These are phyloP conservation scores for Pteromalus puparum DNA, from an alignment of 1,140 invertebrate genomes.

Conservation along the genomic window DNA sequence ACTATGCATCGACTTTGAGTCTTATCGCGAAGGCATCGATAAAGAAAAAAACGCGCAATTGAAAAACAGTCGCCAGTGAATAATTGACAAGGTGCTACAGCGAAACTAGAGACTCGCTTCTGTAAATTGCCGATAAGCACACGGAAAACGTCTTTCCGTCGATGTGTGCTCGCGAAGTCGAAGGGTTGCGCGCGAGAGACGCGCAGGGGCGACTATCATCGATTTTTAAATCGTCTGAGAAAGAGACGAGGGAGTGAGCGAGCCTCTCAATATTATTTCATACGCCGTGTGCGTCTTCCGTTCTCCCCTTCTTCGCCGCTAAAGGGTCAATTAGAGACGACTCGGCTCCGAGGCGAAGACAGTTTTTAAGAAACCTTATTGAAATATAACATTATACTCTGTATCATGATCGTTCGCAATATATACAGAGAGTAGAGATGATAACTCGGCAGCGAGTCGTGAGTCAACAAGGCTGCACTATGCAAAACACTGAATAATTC, in stretches of 20 bases:
- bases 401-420: too few relatives aligned
- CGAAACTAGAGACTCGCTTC: too few relatives aligned
- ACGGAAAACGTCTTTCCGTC: too few relatives aligned
- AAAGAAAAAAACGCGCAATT: not conserved
- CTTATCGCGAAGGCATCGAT: not conserved
- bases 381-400: too few relatives aligned
- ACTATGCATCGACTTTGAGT: not conserved
- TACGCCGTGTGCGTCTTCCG: not conserved
- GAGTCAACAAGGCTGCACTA: not conserved
- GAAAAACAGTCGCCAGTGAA: not conserved
- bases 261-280: conserved; percentile 6
- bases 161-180: not conserved
- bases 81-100: too few relatives aligned
- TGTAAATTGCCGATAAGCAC: too few relatives aligned
- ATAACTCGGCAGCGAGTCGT: too few relatives aligned
- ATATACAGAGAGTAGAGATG: too few relatives aligned
- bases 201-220: not conserved
- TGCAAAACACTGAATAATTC: conserved; percentile 2
- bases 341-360: not conserved
- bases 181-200: conserved; percentile 3
- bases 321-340: not conserved
- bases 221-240: conserved; percentile 39
- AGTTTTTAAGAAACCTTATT: not conserved
- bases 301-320: not conserved
- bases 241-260: not conserved